Evolutionary conservation across 2,113 vertebrate genomes (phyloP), one percentile per base, ranked within the genome.

Genomic region (Cisticola juncidis): DNA sequence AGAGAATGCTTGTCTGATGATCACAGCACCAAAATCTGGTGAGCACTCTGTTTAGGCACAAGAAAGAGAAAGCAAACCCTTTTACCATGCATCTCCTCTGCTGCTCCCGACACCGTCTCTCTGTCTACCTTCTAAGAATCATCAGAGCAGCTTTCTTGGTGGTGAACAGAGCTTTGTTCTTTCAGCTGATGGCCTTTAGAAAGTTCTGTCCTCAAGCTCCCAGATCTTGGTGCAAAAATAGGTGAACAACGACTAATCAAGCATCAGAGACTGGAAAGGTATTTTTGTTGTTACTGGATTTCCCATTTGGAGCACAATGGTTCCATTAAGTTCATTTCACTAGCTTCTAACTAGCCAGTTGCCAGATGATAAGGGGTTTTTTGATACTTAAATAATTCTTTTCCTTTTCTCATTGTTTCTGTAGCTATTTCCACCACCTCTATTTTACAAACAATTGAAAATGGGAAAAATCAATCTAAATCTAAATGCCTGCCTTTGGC

Each of bases 1-100:
- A 94, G 79, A 93, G 68, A 95, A 94, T 95, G 86, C 38, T 83
- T 91, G 68, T 56, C 54, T 66, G 85, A 90, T 96, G 93, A 94
- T 86, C 95, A 36, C 74, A 92, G 14, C 70, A 80, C 36, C 20
- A 80, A 91, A 87, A 88, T 51, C 56, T 94, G 54, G 35, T 50
- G 62, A 79, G 53, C 40, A 13, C 28, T 38, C 50, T 56, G 40
- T 56, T 83, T 65, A 85, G 92, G 69, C 24, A 47, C 24, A 87
- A 65, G 48, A 65, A 81, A 57, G 15, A 64, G 83, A 88, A 69
- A 81, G 47, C 31, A 80, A 92, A 45, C 20, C 33, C 23, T 89
- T 94, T 88, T 31, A 66, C 60, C 7, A 47, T 53, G 47, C 14
- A 65, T 72, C 48, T 69, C 61, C 48, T 64, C 42, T 62, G 50